These are phyloP conservation scores for Leontopithecus rosalia DNA, from an alignment of 2,797 vertebrate species.

Conservation along the genomic window DNA sequence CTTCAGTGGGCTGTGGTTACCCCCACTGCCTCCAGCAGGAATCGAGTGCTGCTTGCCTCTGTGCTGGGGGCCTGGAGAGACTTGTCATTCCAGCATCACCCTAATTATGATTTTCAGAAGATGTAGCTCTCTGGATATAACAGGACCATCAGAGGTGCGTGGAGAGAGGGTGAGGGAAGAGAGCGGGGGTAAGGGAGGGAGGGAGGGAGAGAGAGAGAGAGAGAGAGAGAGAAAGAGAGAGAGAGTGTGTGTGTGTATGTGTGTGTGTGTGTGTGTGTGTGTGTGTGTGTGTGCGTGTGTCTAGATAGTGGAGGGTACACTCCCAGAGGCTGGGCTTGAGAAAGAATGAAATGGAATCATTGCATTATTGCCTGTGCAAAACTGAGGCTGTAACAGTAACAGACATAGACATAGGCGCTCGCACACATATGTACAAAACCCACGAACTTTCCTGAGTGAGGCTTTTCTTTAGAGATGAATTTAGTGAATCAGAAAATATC, in stretches of 20 bases:
- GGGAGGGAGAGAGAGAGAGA: too few species aligned
- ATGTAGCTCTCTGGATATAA: constrained; percentile 42
- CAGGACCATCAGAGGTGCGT: neutral
- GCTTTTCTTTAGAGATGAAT: neutral
- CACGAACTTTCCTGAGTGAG: neutral
- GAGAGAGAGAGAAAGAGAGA: too few species aligned
- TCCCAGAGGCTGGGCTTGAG: neutral
- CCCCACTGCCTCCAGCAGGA: constrained; percentile 43
- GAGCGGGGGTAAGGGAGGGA: too few species aligned
- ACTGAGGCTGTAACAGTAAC: neutral
- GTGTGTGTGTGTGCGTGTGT: neutral
- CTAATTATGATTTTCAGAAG: constrained; percentile 64
- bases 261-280: neutral
- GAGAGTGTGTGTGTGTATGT: too few species aligned
- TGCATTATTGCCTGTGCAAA: neutral
- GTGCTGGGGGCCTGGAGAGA: neutral
- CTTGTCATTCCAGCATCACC: constrained; percentile 35
- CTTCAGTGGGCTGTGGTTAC: constrained; percentile 59
- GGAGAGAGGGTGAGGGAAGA: neutral
- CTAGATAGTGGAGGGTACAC: neutral
- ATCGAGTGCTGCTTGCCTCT: constrained; percentile 44
- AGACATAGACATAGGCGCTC: neutral
- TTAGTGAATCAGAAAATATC: neutral
- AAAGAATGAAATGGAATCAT: neutral
- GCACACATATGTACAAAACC: too few species aligned